Evolutionary conservation across 2,797 vertebrate genomes (phyloP).

Genomic region (Rhabdophis nuchalis): DNA sequence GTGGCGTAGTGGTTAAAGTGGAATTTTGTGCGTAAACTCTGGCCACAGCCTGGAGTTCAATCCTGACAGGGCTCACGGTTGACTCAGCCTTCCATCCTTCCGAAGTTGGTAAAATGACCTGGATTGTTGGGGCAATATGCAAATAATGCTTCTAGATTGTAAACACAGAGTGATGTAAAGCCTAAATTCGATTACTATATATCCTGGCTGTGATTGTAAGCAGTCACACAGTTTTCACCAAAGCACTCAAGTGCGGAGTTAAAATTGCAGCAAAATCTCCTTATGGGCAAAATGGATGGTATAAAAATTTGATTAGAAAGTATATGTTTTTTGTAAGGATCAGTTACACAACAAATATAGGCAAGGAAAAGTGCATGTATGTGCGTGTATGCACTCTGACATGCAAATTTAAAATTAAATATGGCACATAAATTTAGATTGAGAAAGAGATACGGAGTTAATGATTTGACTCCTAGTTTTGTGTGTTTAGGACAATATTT

Average conservation of each 20-base stretch:
- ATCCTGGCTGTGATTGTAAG: neutral
- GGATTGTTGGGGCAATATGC: neutral
- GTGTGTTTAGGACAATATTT: neutral
- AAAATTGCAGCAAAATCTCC: neutral
- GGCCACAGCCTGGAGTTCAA: neutral
- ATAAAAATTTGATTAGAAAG: neutral
- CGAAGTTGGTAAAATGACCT: neutral
- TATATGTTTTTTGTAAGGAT: neutral
- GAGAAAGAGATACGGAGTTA: neutral
- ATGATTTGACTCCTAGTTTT: neutral
- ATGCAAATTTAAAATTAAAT: neutral
- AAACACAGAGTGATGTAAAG: neutral
- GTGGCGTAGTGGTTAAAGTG: neutral
- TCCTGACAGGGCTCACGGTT: neutral
- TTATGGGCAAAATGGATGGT: neutral
- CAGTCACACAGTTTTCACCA: neutral
- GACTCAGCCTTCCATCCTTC: neutral
- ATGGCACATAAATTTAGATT: neutral
- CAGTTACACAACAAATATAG: neutral
- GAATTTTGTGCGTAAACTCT: neutral
- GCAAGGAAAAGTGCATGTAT: neutral
- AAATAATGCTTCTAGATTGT: neutral
- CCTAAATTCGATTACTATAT: neutral
- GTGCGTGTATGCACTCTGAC: neutral
- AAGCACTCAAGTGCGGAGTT: neutral